Evolutionary conservation across 2,113 vertebrate genomes (phyloP), one percentile per base, ranked within the genome.

Genomic region (Dicentrarchus labrax): DNA sequence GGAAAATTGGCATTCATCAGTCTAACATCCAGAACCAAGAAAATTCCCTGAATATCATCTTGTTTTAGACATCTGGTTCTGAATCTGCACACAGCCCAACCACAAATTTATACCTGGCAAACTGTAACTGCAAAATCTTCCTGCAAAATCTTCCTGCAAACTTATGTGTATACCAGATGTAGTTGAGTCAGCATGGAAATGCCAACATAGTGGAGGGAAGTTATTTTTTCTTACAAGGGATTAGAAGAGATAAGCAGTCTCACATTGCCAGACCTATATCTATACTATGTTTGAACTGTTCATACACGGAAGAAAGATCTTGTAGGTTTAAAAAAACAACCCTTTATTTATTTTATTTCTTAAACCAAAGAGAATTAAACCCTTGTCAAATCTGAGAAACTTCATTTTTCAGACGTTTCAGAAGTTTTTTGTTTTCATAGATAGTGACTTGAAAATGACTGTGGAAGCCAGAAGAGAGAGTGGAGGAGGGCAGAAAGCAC

Each of bases 11-110:
- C 41, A 57, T 71, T 70, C 41, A 60, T 72, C 30, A 22, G 12
- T 59, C 12, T 36, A 48, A 67, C 43, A 67, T 51, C 39, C 3
- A 24, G 60, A 78, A 62, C 48, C 36, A 47, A 57, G 56, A 64
- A 59, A 45, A 54, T 79, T 70, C 5, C 12, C 12, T 72, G 36
- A 76, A 51, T 80, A 15, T 76, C 36, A 68, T 13, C 39, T 75
- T 50, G 21, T 45, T 77, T 80, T 76, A 47, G 57, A 73, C 73
- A 83, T 67, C 57, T 77, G 53, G 10, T 41, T 53, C 22, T 47
- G 15, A 51, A 72, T 73, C 62, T 69, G n/a, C 45, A 69, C 36
- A 50, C 39, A 61, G 19, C 5, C 50, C 47, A 69, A 21, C 53
- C 39, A 87, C 10, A 24, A 11, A 12, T 54, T 71, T 60, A 11